Conservation (phyloP, 2,113 vertebrate genomes). For the Paracanthobrama guichenoti region DNA sequence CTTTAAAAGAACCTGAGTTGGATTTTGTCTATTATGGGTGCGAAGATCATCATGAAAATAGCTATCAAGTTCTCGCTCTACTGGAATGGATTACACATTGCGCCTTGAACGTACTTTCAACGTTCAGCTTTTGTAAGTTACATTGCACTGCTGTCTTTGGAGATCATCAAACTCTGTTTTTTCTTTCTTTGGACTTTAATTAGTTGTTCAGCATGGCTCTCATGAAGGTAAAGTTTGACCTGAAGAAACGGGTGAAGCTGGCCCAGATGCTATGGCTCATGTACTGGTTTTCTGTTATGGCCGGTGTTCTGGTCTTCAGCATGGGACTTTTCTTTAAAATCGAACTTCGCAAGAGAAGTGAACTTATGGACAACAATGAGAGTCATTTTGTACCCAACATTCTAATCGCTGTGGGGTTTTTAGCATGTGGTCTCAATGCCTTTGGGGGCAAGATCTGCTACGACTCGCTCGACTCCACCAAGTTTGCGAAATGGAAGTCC, state of each 20-base stretch:
- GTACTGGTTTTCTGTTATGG: slow-evolving; percentile 95
- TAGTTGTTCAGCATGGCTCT: slow-evolving; percentile 81
- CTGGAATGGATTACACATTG: slow-evolving; percentile 71
- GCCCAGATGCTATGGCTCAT: slow-evolving; percentile 96
- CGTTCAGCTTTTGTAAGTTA: background rate
- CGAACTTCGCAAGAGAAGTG: slow-evolving; percentile 92
- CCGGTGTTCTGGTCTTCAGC: slow-evolving; percentile 87
- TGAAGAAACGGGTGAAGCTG: slow-evolving; percentile 93
- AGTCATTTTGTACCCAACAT: slow-evolving; percentile 97
- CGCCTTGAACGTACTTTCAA: slow-evolving; percentile 59
- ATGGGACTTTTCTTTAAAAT: slow-evolving; percentile 96
- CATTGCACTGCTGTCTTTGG: background rate
- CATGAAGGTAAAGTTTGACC: slow-evolving; percentile 89
- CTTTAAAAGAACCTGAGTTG: background rate
- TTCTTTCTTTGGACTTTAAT: background rate
- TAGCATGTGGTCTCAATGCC: slow-evolving; percentile 85
- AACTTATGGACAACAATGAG: slow-evolving; percentile 95
- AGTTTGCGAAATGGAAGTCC: slow-evolving; percentile 88
- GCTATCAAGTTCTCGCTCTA: slow-evolving; percentile 22
- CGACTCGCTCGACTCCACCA: slow-evolving; percentile 89
- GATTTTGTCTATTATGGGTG: slow-evolving; percentile 47
- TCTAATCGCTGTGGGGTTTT: slow-evolving; percentile 84
- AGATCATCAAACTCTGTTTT: background rate
- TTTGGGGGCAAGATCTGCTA: slow-evolving; percentile 96
- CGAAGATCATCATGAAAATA: slow-evolving; percentile 38